Percentiles rank a stretch among this genome's conserved stretches.
phyloP scores from a whole-genome alignment of 2,113 vertebrate species.

The Psammodynastes pulverulentus region DNA sequence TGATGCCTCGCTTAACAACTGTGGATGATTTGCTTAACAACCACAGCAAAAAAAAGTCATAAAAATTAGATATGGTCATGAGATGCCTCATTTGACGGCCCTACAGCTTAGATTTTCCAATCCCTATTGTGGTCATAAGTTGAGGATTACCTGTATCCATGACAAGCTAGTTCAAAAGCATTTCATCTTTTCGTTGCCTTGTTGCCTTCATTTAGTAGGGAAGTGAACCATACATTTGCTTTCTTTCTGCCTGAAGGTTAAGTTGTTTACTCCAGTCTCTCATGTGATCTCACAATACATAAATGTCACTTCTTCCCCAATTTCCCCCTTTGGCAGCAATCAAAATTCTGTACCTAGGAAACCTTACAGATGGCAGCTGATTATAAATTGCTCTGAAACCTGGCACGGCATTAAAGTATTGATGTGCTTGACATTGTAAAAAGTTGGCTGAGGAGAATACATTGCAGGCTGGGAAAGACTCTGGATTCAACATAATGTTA shows the following conservation, averaged over 20 bases:
- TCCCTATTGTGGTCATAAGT: not conserved
- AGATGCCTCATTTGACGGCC: not conserved
- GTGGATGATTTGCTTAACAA: not conserved
- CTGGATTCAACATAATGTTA: slow-evolving; percentile 33
- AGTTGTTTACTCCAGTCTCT: not conserved
- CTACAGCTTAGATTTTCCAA: not conserved
- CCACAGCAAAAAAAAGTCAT: not conserved
- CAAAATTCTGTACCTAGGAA: not conserved
- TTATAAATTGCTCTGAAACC: slow-evolving; percentile 12
- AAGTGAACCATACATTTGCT: not conserved
- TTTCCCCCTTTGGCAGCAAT: not conserved
- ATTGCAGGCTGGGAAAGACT: slow-evolving; percentile 34
- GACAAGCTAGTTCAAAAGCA: not conserved
- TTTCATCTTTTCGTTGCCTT: not conserved
- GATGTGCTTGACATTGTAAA: slow-evolving; percentile 26
- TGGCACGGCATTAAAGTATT: not conserved
- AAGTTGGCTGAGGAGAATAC: slow-evolving; percentile 21
- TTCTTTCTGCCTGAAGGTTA: not conserved
- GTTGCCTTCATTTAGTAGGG: not conserved
- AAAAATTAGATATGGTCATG: not conserved
- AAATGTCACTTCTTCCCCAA: not conserved
- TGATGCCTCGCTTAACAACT: not conserved
- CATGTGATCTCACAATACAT: not conserved
- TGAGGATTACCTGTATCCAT: not conserved
- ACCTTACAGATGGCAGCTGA: not conserved